Evolutionary conservation across 2,888 invertebrate genomes (phyloP).

Genomic region (Zootermopsis nevadensis): DNA sequence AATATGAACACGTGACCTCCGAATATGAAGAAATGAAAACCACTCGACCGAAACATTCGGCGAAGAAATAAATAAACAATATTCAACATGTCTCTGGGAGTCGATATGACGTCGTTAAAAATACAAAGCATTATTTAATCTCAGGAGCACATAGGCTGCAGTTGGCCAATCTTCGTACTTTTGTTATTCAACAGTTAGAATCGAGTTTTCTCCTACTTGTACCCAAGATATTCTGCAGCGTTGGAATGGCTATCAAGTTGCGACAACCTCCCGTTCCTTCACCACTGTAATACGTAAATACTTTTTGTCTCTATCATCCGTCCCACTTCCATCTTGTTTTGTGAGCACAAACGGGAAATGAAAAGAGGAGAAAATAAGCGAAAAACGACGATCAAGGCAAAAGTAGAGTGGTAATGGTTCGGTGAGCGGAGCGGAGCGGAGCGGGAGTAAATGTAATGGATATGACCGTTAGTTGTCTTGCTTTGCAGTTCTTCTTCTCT

Average conservation of each 20-base stretch:
- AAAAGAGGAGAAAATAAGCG: conserved; percentile 17
- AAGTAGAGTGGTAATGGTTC: background rate
- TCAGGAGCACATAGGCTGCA: too few species aligned
- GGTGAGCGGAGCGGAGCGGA: background rate
- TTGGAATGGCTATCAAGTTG: background rate
- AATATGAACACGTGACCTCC: too few species aligned
- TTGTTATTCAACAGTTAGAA: too few species aligned
- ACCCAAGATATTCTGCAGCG: too few species aligned
- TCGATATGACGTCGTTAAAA: too few species aligned
- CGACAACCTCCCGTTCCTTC: background rate
- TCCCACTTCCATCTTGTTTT: background rate
- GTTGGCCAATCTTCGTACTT: too few species aligned
- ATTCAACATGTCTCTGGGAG: too few species aligned
- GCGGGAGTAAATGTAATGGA: conserved; percentile 34
- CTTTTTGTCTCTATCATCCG: background rate
- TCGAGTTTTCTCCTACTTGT: too few species aligned
- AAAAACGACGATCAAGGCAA: conserved; percentile 28
- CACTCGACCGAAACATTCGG: too few species aligned
- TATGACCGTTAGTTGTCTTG: conserved; percentile 36
- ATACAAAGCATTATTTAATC: too few species aligned
- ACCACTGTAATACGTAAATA: background rate
- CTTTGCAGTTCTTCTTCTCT: background rate
- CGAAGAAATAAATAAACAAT: too few species aligned
- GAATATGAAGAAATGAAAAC: too few species aligned
- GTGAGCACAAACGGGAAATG: background rate